phyloP scores from a whole-genome alignment of 2,888 invertebrate species.

The Augiades crinisus region DNA sequence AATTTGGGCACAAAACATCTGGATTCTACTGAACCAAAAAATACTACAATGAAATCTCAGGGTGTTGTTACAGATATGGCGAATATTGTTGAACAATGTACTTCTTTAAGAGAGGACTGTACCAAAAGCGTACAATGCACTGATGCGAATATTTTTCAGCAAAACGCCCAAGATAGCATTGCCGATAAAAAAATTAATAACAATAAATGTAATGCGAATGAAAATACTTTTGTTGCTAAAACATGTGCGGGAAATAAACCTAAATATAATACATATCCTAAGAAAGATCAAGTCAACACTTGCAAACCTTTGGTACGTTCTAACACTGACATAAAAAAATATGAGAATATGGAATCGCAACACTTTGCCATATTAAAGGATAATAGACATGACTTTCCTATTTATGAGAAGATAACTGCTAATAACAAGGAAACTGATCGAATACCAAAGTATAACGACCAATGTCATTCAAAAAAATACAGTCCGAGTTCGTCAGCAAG shows the following conservation, averaged over 20 bases:
- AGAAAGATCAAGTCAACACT: conserved; percentile 38
- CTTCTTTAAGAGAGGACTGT: conserved; percentile 51
- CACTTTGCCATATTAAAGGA: conserved; percentile 3
- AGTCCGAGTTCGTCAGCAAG: not conserved
- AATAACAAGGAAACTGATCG: not conserved
- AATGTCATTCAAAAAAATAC: not conserved
- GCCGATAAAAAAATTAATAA: conserved; percentile 25
- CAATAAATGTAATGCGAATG: conserved; percentile 9
- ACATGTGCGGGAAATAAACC: conserved; percentile 28
- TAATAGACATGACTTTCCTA: not conserved
- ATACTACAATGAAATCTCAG: conserved; percentile 29
- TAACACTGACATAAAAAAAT: conserved; percentile 49
- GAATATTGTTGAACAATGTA: conserved; percentile 43
- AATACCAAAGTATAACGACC: not conserved
- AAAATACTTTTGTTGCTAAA: conserved; percentile 26
- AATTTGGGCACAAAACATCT: conserved; percentile 33
- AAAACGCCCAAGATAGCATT: conserved; percentile 20
- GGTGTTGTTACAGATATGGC: conserved; percentile 44
- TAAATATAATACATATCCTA: conserved; percentile 53
- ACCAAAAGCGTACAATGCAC: conserved; percentile 55
- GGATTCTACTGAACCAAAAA: conserved; percentile 19
- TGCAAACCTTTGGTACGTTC: conserved; percentile 47
- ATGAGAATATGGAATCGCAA: conserved; percentile 31
- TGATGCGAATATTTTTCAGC: conserved; percentile 35
- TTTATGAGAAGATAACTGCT: not conserved